Evolutionary conservation across 1,140 invertebrate species (phyloP), one percentile per base, ranked within the genome.

Genomic region (Lucilia sericata): DNA sequence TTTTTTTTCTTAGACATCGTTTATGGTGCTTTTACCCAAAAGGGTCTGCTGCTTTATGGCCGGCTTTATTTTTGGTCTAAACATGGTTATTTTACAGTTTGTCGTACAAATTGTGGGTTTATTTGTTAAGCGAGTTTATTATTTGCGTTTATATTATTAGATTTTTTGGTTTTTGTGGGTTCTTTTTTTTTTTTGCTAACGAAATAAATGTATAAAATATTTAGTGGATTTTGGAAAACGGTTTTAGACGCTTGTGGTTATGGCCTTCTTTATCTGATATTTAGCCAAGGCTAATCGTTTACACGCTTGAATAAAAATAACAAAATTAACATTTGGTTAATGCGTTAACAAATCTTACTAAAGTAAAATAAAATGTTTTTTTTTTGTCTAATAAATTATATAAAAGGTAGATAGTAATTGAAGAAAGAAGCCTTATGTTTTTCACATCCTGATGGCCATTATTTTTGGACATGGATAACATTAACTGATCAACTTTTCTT

Each of bases 101-200:
- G 17, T 80, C 51, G 8, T 74, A 51, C 65, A 65, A 25, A 65
- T 55, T 76, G 30, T 76, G 74, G 74, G 74, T 76, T 76, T 76
- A 76, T 42, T 21, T 76, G 34, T 76, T 76, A 76, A 36, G 88
- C 87, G 87, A 86, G 88, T 89, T 89, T 88, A 89, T 89, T 89
- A 89, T 89, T 88, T 88, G 83, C 84, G 80, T 86, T 81, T 30
- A 76, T 19, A 76, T 81, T 81, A 81, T 81, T 81, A 86, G 86
- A 86, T 87, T 86, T 88, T 65, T 82, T 25, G 80, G 42, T 21
- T 70, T 21, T 70, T 70, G 19, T 60, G 60, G 60, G 60, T 70
- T n/a, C 19, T 70, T 70, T 21, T 21, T 70, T 21, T 19, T 17
- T 47, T 82, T 74, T 19, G 42, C 76, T 42, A 49, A 5, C 75